A percentile compares a stretch with the other conserved stretches of the same genome.
Evolutionary conservation across 2,113 vertebrate genomes (phyloP).

Genomic region (Uria lomvia): DNA sequence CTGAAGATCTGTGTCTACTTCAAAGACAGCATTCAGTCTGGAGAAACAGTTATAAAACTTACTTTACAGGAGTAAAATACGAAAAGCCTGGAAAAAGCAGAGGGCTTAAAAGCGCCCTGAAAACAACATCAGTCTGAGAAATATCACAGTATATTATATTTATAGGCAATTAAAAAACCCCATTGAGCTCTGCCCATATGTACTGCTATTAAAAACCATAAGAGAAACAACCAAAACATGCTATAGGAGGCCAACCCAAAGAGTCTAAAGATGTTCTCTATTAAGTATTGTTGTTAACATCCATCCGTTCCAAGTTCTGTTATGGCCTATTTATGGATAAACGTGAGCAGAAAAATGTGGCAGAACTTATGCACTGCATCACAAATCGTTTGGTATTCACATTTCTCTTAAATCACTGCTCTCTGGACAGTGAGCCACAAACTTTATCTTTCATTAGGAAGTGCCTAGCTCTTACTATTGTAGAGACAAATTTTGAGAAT

Average conservation of each 20-base stretch:
- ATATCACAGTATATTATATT: not conserved
- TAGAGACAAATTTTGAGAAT: not conserved
- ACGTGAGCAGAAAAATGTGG: not conserved
- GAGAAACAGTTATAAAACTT: not conserved
- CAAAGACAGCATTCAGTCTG: slow-evolving; percentile 87
- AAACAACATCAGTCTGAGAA: not conserved
- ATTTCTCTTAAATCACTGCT: not conserved
- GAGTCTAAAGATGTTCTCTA: not conserved
- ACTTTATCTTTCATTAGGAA: not conserved
- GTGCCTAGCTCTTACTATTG: not conserved
- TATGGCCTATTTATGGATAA: not conserved
- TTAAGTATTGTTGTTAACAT: not conserved
- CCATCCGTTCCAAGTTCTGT: not conserved
- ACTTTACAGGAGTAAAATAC: not conserved
- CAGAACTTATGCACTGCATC: not conserved
- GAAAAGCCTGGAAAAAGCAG: not conserved
- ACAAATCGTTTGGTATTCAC: not conserved
- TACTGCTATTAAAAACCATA: not conserved
- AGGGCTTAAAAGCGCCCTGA: not conserved
- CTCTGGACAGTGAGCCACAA: not conserved
- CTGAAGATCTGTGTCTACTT: slow-evolving; percentile 96
- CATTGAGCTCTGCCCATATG: not conserved
- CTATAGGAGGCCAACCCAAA: not conserved
- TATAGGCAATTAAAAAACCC: not conserved
- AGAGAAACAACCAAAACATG: not conserved